Evolutionary conservation across 2,888 invertebrate genomes (phyloP).

Genomic region (Encarsia formosa): DNA sequence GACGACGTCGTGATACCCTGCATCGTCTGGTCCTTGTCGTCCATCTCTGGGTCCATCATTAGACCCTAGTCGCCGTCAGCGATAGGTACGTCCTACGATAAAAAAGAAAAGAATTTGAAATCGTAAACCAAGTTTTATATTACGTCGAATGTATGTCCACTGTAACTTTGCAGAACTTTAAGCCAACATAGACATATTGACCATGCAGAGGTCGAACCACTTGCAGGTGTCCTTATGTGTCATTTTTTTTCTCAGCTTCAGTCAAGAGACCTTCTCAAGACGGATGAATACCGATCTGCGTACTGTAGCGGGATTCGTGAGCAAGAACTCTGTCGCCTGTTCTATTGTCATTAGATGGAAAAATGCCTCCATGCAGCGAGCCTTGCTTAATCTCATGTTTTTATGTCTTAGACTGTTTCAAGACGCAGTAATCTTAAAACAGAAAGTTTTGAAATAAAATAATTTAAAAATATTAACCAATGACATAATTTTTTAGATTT

Average conservation of each 20-base stretch:
- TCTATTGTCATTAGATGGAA: slow-evolving; percentile 66
- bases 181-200: too few relatives aligned
- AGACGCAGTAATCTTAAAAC: too few relatives aligned
- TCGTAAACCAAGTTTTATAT: too few relatives aligned
- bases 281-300: slow-evolving; percentile 34
- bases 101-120: background rate
- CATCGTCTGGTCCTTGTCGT: slow-evolving; percentile 62
- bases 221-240: too few relatives aligned
- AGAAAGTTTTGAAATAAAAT: too few relatives aligned
- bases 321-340: slow-evolving; percentile 76
- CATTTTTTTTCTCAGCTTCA: too few relatives aligned
- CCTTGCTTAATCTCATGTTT: slow-evolving; percentile 81
- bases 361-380: slow-evolving; percentile 70
- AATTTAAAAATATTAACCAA: too few relatives aligned
- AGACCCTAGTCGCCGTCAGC: slow-evolving; percentile 40
- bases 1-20: slow-evolving; percentile 69
- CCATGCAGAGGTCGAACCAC: too few relatives aligned
- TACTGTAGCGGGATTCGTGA: slow-evolving; percentile 57
- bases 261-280: background rate
- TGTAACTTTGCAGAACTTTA: background rate
- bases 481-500: too few relatives aligned
- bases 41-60: slow-evolving; percentile 55
- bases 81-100: slow-evolving; percentile 35
- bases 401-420: too few relatives aligned
- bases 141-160: too few relatives aligned